Base-by-base conservation (phyloP, 2,888 invertebrate genomes). In the Deilephila elpenor region DNA sequence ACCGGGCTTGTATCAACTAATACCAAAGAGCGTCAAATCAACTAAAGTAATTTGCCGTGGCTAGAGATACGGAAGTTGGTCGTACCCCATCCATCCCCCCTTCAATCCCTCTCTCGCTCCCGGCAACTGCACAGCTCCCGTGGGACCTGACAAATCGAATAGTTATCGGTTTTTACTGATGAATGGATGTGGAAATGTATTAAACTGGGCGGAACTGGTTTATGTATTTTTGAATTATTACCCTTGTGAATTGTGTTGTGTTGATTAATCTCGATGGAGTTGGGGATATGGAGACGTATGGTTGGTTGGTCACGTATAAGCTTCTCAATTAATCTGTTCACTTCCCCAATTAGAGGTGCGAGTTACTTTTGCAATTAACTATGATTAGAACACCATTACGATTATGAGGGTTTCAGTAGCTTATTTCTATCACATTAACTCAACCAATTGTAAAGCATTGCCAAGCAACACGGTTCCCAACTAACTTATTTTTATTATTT, bases 141-240 rank as follows among this genome's bases (percentile, higher is more conserved):
- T 14, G 67, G 44, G 67, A 51, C 8, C 3, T 5, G 14, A 25
- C 51, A 67, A 67, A 67, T 67, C 67, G 25, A 67, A 67, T 67
- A 59, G 37, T 20, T 71, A 67, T 60, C 37, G 64, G 20, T 44
- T 20, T 62, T 34, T 71, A 59, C 71, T 71, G 67, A 74, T 70
- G 62, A 60, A 60, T 61, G 25, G 34, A 62, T 64, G 56, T 19
- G 73, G 53, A 67, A 51, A 67, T 67, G 25, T 51, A 67, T 67
- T 51, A 67, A 67, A 67, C 17, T 67, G 20, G 20, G 14, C 25
- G 14, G 25, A 7, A 25, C 5, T 1, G 56, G n/a, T n/a, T 56
- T 51, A 17, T 29, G 25, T 51, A 51, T 51, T 25, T 67, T 51
- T 62, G 1, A 62, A 32, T 62, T 19, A 62, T 32, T n/a, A 34